Evolutionary conservation across 2,113 vertebrate species (phyloP).

Genomic region (Muscicapa adusta): DNA sequence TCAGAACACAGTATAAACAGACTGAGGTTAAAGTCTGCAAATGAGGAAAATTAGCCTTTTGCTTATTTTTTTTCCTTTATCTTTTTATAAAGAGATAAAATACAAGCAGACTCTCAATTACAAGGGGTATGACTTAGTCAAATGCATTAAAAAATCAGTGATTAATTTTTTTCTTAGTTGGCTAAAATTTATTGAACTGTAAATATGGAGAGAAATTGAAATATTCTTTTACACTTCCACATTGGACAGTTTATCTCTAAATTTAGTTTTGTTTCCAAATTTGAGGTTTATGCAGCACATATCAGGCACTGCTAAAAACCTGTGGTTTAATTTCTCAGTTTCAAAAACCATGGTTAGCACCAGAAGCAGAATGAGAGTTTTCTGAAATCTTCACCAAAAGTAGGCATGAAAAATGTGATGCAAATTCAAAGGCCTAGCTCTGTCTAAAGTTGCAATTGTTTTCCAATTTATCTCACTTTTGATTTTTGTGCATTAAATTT

Average conservation of each 20-base stretch:
- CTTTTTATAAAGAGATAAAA: conserved; percentile 24
- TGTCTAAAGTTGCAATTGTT: background rate
- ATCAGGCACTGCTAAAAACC: background rate
- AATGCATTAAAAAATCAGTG: background rate
- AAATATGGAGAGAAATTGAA: background rate
- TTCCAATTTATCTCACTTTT: background rate
- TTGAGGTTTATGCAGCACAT: background rate
- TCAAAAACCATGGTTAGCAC: background rate
- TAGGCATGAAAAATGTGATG: background rate
- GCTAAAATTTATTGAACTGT: background rate
- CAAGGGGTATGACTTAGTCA: background rate
- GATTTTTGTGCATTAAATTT: background rate
- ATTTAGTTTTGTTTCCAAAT: background rate
- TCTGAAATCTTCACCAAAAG: background rate
- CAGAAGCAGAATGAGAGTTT: background rate
- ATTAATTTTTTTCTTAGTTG: background rate
- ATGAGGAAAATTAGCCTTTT: background rate
- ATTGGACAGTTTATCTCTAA: background rate
- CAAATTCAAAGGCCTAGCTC: background rate
- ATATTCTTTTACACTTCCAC: background rate
- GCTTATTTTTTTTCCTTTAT: too few species aligned
- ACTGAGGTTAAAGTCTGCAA: background rate
- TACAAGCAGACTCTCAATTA: background rate
- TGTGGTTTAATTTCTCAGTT: background rate
- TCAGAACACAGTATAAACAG: background rate